Percentiles rank a stretch among this genome's conserved stretches.
phyloP scores from a whole-genome alignment of 2,888 invertebrate species.

The Pseudococcus jackbeardsleyi region DNA sequence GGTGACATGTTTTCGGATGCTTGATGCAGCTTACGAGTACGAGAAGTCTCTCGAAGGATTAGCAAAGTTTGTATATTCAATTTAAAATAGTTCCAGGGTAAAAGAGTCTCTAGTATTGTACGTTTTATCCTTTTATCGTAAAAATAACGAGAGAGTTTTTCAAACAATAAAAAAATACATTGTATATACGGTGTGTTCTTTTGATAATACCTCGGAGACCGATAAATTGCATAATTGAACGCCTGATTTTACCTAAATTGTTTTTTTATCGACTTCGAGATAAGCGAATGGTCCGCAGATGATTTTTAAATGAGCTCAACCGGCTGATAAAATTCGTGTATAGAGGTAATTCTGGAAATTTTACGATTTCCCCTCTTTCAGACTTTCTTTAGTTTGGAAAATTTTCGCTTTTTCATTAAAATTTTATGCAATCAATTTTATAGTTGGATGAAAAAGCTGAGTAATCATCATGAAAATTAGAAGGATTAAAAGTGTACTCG shows the following conservation, averaged over 20 bases:
- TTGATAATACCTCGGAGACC: background rate
- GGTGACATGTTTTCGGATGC: background rate
- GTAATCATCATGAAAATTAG: too few relatives aligned
- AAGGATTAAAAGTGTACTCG: too few relatives aligned
- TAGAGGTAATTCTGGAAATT: too few relatives aligned
- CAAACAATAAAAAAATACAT: background rate
- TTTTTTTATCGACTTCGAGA: background rate
- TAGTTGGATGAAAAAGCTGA: too few relatives aligned
- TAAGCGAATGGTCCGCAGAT: background rate
- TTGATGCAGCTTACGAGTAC: background rate
- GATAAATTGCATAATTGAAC: background rate
- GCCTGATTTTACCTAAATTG: background rate
- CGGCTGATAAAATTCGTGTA: too few relatives aligned
- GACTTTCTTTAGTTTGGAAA: too few relatives aligned
- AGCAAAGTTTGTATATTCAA: background rate
- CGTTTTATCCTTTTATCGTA: background rate
- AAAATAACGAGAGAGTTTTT: background rate
- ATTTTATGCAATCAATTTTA: too few relatives aligned
- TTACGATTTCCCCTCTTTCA: too few relatives aligned
- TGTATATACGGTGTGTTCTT: background rate
- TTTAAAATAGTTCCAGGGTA: background rate
- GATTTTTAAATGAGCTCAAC: too few relatives aligned
- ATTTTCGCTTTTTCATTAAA: too few relatives aligned
- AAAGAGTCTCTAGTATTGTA: background rate
- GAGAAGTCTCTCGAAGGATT: too few relatives aligned